Evolutionary conservation across 2,113 vertebrate genomes (phyloP).

Genomic region (Diadophis punctatus): DNA sequence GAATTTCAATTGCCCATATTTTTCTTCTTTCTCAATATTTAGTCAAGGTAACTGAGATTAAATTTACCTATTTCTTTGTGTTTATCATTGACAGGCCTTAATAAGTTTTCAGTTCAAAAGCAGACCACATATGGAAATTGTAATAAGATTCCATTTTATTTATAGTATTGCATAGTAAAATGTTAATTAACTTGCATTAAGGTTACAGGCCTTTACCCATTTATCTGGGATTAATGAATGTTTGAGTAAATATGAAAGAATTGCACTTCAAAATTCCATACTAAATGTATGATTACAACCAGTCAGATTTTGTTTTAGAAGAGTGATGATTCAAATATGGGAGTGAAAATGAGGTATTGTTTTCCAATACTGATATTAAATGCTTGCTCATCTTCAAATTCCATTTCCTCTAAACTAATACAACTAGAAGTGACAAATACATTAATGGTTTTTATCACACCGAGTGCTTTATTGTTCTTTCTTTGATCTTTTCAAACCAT

Average conservation of each 20-base stretch:
- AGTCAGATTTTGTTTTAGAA: conserved; percentile 28
- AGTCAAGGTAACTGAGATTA: conserved; percentile 54
- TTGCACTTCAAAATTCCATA: neutral
- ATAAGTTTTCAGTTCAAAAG: conserved; percentile 53
- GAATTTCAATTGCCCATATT: conserved; percentile 49
- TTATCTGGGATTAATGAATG: neutral
- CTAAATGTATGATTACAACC: conserved; percentile 6
- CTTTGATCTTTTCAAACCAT: accelerated
- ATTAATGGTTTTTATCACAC: neutral
- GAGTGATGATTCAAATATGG: accelerated
- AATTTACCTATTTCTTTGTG: conserved; percentile 37
- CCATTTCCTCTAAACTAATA: neutral
- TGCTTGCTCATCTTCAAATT: neutral
- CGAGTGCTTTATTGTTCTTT: neutral
- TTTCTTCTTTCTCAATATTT: conserved; percentile 53
- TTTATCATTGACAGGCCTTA: conserved; percentile 38
- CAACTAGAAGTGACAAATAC: neutral
- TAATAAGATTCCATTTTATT: conserved; percentile 8
- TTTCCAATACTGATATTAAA: neutral
- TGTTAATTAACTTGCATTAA: conserved; percentile 36
- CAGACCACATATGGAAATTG: conserved; percentile 28
- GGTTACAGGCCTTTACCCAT: neutral
- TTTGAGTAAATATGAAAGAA: neutral
- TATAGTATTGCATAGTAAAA: conserved; percentile 32
- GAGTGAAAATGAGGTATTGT: neutral